Conservation (phyloP, 2,113 vertebrate genomes). For the Ciconia stormi region DNA sequence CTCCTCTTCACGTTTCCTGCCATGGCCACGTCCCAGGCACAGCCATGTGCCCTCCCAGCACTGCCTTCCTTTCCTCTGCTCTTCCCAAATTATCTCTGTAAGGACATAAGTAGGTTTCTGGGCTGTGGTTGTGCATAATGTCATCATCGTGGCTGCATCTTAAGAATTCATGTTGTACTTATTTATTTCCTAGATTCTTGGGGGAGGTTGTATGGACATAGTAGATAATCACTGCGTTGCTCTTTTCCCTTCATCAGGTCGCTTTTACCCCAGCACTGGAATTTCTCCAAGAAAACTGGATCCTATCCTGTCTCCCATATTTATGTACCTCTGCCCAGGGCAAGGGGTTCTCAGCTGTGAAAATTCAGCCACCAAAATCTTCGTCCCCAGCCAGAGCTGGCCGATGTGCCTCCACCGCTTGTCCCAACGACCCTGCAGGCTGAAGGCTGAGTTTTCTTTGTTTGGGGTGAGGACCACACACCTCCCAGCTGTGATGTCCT, state of each 20-base stretch:
- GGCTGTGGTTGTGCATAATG: background rate
- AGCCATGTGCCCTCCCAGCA: accelerated
- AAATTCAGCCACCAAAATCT: background rate
- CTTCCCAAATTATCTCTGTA: background rate
- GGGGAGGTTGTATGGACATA: background rate
- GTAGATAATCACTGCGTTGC: background rate
- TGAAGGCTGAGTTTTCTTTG: background rate
- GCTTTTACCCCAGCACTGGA: background rate
- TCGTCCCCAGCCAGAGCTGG: background rate
- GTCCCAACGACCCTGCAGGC: background rate
- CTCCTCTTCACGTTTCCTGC: background rate
- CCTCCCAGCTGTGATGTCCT: background rate
- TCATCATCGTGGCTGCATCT: background rate
- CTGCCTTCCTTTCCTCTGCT: background rate
- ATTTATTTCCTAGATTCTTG: background rate
- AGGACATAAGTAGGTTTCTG: background rate
- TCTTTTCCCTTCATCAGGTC: background rate
- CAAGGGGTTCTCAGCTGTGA: background rate
- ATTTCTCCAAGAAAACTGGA: background rate
- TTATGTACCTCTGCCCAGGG: background rate
- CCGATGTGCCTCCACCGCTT: accelerated
- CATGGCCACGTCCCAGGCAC: background rate
- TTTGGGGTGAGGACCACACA: background rate
- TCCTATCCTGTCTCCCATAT: background rate
- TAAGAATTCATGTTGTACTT: background rate